phyloP scores from a whole-genome alignment of 2,113 vertebrate genomes.

The Colius striatus region DNA sequence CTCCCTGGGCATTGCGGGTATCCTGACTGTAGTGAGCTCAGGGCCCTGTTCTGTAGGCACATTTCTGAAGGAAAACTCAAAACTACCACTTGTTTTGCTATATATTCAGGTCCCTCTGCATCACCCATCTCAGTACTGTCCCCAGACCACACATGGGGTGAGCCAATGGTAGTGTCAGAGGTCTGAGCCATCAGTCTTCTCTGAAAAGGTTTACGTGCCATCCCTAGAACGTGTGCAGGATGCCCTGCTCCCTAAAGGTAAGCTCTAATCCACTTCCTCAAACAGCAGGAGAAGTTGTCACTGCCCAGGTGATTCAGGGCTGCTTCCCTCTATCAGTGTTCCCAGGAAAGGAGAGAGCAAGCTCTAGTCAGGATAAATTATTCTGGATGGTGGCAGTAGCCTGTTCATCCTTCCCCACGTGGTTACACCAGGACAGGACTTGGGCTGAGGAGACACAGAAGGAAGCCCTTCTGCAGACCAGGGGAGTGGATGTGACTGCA shows the following conservation, averaged over 20 bases:
- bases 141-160: neutral
- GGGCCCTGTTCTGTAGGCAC: no score
- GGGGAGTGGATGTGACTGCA: fast-evolving
- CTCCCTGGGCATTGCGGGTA: no score
- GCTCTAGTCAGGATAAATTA: neutral
- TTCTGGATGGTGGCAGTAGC: neutral
- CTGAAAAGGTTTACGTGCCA: neutral
- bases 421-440: neutral
- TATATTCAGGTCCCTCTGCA: neutral
- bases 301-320: neutral
- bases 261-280: neutral
- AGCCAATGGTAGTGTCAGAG: neutral
- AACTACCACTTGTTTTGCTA: neutral
- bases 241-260: neutral
- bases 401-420: neutral
- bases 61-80: no score
- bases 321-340: neutral
- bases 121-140: neutral
- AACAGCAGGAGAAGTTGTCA: neutral
- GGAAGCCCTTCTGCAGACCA: neutral
- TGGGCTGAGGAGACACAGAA: neutral
- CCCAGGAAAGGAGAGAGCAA: neutral
- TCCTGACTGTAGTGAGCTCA: no score
- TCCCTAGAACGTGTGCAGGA: neutral
- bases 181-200: neutral